phyloP scores from a whole-genome alignment of 2,888 invertebrate species.

The Carabus problematicus region DNA sequence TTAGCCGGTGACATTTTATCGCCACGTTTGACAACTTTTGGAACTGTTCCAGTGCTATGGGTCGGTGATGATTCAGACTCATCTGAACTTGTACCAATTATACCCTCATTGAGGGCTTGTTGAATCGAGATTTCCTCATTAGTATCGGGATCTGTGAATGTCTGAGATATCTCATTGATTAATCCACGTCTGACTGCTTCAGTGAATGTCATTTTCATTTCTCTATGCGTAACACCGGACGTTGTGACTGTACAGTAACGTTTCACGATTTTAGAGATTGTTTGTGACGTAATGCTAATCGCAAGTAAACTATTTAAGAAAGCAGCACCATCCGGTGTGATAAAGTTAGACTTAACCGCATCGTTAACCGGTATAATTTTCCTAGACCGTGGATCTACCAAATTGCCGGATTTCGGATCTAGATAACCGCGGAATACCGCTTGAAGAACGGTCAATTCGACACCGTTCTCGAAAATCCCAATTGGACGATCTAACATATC shows the following conservation, averaged over 20 bases:
- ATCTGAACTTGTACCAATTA: slow-evolving; percentile 62
- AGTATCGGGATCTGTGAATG: slow-evolving; percentile 78
- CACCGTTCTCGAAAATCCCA: slow-evolving; percentile 78
- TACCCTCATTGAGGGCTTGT: slow-evolving; percentile 78
- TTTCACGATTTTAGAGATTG: slow-evolving; percentile 84
- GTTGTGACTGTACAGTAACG: slow-evolving; percentile 80
- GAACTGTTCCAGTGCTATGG: slow-evolving; percentile 26
- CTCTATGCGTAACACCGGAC: slow-evolving; percentile 63
- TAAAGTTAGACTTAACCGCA: slow-evolving; percentile 84
- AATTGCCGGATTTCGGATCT: slow-evolving; percentile 87
- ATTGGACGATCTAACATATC: slow-evolving; percentile 85
- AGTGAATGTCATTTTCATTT: slow-evolving; percentile 73
- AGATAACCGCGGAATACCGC: slow-evolving; percentile 86
- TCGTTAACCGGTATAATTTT: slow-evolving; percentile 81
- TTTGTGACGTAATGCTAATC: slow-evolving; percentile 87
- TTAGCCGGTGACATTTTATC: slow-evolving; percentile 32
- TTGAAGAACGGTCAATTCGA: slow-evolving; percentile 84
- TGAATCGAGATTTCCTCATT: slow-evolving; percentile 76
- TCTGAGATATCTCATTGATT: slow-evolving; percentile 79
- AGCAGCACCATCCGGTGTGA: slow-evolving; percentile 87
- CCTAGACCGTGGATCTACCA: slow-evolving; percentile 76
- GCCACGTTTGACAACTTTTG: slow-evolving; percentile 24
- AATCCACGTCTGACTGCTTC: slow-evolving; percentile 80
- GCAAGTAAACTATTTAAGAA: slow-evolving; percentile 84
- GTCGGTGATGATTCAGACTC: slow-evolving; percentile 45